Percentiles rank a stretch among this genome's conserved stretches.
Conservation (phyloP, 2,888 invertebrate genomes). For the Heliconius sara region DNA sequence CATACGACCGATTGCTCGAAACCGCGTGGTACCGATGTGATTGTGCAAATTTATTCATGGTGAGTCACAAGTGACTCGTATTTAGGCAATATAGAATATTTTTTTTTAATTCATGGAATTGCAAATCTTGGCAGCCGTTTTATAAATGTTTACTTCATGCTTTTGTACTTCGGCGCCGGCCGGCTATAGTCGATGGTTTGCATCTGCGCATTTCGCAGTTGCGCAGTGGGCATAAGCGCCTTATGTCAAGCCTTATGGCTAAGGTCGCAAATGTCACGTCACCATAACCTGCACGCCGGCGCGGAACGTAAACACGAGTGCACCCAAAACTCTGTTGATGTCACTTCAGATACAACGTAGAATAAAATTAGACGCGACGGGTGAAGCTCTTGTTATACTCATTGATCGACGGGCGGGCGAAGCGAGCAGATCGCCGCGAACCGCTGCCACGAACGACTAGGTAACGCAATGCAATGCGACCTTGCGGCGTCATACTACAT, state of each 20-base stretch:
- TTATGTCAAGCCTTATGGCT: conserved; percentile 48
- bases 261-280: conserved; percentile 60
- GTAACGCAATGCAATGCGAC: conserved; percentile 65
- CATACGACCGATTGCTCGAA: conserved; percentile 32
- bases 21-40: conserved; percentile 52
- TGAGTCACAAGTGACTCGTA: conserved; percentile 61
- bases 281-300: conserved; percentile 62
- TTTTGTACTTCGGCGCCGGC: conserved; percentile 51
- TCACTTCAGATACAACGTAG: conserved; percentile 79
- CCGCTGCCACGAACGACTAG: conserved; percentile 78
- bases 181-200: conserved; percentile 54
- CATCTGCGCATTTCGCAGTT: conserved; percentile 53
- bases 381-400: conserved; percentile 74
- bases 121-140: conserved; percentile 54
- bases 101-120: conserved; percentile 40
- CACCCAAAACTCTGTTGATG: conserved; percentile 80
- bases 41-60: conserved; percentile 58
- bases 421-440: conserved; percentile 79
- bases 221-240: conserved; percentile 52
- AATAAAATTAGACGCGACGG: conserved; percentile 78
- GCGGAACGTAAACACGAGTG: conserved; percentile 79
- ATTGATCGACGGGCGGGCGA: conserved; percentile 82
- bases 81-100: conserved; percentile 52
- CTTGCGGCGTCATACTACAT: conserved; percentile 78
- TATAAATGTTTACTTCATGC: conserved; percentile 59